Evolutionary conservation across 2,888 invertebrate genomes (phyloP).

Genomic region (Osedax frankpressi): DNA sequence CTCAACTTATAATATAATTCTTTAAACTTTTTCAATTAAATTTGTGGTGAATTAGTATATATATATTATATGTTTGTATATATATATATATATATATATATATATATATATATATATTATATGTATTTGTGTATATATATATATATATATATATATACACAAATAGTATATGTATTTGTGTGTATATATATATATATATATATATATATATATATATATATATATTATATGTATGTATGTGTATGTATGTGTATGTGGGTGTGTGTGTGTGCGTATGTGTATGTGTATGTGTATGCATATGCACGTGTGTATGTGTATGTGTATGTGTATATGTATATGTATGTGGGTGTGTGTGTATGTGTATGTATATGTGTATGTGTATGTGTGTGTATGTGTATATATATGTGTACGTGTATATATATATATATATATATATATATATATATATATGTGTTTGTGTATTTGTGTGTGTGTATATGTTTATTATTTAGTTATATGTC

Average conservation of each 20-base stretch:
- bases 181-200: not conserved
- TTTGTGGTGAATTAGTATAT: too few species aligned
- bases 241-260: not conserved
- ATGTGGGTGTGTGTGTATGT: not conserved
- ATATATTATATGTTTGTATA: too few species aligned
- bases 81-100: not conserved
- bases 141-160: not conserved
- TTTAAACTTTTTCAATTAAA: too few species aligned
- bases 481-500: too few species aligned
- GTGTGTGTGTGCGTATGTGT: not conserved
- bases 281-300: not conserved
- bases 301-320: not conserved
- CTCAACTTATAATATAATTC: too few species aligned
- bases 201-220: not conserved
- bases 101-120: not conserved
- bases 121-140: too few species aligned
- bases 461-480: not conserved
- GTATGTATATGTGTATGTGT: not conserved
- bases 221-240: not conserved
- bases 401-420: not conserved
- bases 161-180: not conserved
- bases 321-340: not conserved
- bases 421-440: not conserved
- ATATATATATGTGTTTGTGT: not conserved
- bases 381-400: not conserved